phyloP scores from a whole-genome alignment of 2,113 vertebrate species.

The Dicrurus megarhynchus region DNA sequence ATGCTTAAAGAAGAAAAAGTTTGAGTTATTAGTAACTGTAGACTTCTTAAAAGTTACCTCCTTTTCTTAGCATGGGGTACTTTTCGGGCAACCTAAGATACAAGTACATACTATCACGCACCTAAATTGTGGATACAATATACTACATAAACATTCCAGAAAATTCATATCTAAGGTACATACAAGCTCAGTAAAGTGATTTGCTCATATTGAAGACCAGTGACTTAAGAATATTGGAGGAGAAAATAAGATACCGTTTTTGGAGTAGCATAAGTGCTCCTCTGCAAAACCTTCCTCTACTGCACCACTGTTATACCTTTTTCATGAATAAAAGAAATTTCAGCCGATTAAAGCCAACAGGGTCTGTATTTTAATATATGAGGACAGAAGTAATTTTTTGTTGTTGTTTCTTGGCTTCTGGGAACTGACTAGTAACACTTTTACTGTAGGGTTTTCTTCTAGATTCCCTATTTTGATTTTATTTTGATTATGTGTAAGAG shows the following conservation, averaged over 20 bases:
- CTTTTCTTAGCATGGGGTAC: neutral
- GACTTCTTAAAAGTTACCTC: neutral
- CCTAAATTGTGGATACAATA: neutral
- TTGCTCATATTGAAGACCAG: neutral
- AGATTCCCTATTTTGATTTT: neutral
- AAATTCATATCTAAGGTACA: neutral
- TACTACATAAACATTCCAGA: neutral
- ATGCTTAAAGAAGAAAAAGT: neutral
- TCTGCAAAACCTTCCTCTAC: neutral
- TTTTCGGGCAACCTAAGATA: neutral
- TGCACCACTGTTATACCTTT: neutral
- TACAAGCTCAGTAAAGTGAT: neutral
- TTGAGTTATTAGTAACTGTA: neutral
- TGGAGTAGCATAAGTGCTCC: neutral
- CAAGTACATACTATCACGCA: neutral
- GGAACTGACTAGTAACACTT: neutral
- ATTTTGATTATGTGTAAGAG: neutral
- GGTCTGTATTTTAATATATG: neutral
- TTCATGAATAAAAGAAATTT: neutral
- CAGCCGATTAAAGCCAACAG: neutral
- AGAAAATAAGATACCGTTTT: neutral
- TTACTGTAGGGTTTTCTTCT: neutral
- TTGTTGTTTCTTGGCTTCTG: neutral
- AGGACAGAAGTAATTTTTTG: neutral
- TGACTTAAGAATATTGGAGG: neutral